These are phyloP conservation scores for Sitobion miscanthi DNA, from an alignment of 1,140 invertebrate species.

Conservation along the genomic window DNA sequence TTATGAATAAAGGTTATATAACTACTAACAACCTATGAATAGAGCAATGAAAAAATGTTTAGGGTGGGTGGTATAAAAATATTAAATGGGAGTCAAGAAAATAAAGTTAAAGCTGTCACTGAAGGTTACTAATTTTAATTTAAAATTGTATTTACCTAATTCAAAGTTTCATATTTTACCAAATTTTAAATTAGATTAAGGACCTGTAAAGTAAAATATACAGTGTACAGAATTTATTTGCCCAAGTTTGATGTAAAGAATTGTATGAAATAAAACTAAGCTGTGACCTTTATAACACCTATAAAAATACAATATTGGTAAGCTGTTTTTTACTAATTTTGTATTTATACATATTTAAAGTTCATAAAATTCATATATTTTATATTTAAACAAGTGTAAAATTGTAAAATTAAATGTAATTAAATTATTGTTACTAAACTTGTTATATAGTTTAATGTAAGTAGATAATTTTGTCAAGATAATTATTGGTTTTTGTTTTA, in stretches of 20 bases:
- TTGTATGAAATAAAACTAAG: neutral
- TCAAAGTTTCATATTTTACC: neutral
- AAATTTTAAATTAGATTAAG: conserved; percentile 9
- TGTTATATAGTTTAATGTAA: neutral
- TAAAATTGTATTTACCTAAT: neutral
- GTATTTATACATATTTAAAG: neutral
- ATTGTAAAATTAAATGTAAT: neutral
- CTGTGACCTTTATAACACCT: neutral
- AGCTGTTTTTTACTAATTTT: neutral
- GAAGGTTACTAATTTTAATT: neutral
- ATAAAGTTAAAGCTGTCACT: no score
- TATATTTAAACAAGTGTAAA: neutral
- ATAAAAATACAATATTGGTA: neutral
- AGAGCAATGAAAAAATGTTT: no score
- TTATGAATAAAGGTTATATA: no score
- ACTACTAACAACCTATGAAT: no score
- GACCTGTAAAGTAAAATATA: neutral
- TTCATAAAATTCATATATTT: neutral
- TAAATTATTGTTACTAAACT: neutral
- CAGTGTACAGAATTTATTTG: neutral
- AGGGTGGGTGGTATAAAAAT: no score
- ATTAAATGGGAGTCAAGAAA: no score
- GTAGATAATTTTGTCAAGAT: conserved; percentile 8
- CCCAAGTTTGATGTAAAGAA: neutral
- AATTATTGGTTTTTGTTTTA: conserved; percentile 10